Percentiles rank a stretch among this genome's conserved stretches.
These are phyloP conservation scores for Drosophila paulistorum DNA, from an alignment of 1,140 invertebrate species.

Conservation along the genomic window DNA sequence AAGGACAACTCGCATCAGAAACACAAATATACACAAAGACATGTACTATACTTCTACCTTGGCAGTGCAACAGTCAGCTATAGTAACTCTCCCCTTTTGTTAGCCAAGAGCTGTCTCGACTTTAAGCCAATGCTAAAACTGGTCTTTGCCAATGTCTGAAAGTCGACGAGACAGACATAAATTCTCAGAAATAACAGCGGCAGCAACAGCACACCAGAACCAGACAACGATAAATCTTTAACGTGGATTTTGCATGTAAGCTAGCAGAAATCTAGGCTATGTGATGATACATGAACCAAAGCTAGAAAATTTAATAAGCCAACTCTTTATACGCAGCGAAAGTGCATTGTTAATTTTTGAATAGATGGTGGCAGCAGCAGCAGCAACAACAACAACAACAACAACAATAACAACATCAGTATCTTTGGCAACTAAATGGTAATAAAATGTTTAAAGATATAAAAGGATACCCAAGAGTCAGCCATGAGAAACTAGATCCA, in stretches of 20 bases:
- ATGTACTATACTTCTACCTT: background rate
- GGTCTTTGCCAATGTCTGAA: constrained; percentile 68
- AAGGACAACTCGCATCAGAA: constrained; percentile 31
- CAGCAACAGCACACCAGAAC: constrained; percentile 23
- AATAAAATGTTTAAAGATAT: constrained; percentile 29
- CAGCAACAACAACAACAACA: no score
- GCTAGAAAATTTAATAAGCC: constrained; percentile 54
- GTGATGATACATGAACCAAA: constrained; percentile 52
- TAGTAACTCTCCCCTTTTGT: background rate
- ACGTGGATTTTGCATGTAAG: constrained; percentile 70
- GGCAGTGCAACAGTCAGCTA: constrained; percentile 49
- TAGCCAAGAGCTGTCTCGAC: constrained; percentile 45
- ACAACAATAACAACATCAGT: background rate
- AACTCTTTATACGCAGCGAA: constrained; percentile 40
- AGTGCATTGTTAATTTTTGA: constrained; percentile 49
- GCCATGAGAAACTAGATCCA: constrained; percentile 33
- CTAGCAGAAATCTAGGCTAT: constrained; percentile 45
- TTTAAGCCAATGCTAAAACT: constrained; percentile 64
- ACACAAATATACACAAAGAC: constrained; percentile 40
- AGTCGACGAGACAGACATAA: constrained; percentile 61
- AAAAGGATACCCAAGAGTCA: constrained; percentile 5
- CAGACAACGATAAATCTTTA: constrained; percentile 69
- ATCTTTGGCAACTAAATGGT: constrained; percentile 48
- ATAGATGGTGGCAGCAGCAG: background rate
- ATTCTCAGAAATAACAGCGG: constrained; percentile 59